phyloP scores from a whole-genome alignment of 2,888 invertebrate genomes.

The Megaustenia siamemsis region DNA sequence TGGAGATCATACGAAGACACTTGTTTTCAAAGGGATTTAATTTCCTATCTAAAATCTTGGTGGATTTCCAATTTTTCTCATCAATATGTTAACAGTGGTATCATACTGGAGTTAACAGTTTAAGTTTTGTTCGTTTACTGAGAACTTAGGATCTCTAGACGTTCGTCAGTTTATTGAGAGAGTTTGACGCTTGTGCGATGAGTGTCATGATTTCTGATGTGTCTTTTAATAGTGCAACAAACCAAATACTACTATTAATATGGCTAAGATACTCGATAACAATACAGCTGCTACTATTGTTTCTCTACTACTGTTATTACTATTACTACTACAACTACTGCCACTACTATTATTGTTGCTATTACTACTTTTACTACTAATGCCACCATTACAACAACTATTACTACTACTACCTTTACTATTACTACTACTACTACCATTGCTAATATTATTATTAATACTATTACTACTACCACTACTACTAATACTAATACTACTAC shows the following conservation, averaged over 20 bases:
- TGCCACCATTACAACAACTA: constrained; percentile 37
- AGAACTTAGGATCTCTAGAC: too few relatives aligned
- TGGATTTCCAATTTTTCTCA: too few relatives aligned
- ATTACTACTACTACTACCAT: constrained; percentile 19
- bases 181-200: too few relatives aligned
- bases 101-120: too few relatives aligned
- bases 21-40: too few relatives aligned
- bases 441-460: constrained; percentile 7
- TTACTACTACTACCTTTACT: constrained; percentile 37
- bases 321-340: constrained; percentile 20
- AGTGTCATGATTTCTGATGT: too few relatives aligned
- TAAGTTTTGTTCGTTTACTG: too few relatives aligned
- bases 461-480: constrained; percentile 35
- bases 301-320: neutral
- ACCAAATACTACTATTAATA: constrained; percentile 4
- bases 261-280: neutral
- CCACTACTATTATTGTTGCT: constrained; percentile 23
- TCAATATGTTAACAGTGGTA: too few relatives aligned
- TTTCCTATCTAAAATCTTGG: too few relatives aligned
- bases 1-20: too few relatives aligned
- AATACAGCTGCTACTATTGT: neutral
- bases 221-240: neutral
- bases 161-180: too few relatives aligned
- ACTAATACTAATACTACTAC: constrained; percentile 38
- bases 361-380: constrained; percentile 33